These are phyloP conservation scores for Drosophila birchii DNA, from an alignment of 2,888 invertebrate genomes.

Conservation along the genomic window DNA sequence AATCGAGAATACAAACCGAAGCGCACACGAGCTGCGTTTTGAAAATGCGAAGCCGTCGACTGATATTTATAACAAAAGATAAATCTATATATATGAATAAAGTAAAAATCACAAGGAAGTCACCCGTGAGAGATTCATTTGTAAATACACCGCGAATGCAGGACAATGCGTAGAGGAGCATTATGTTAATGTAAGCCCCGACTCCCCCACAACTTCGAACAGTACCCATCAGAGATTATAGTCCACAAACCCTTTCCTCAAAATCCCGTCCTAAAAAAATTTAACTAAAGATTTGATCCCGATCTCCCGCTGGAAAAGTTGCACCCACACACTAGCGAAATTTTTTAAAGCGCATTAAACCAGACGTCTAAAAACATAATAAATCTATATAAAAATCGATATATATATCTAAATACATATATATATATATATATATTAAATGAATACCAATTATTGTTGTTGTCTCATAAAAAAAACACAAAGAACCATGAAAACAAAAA, in stretches of 20 bases:
- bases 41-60: conserved; percentile 78
- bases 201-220: conserved; percentile 2
- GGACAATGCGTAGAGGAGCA: conserved; percentile 22
- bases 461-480: conserved; percentile 69
- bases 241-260: not conserved
- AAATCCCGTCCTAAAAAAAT: conserved; percentile 6
- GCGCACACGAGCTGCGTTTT: conserved; percentile 54
- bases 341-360: conserved; percentile 65
- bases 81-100: conserved; percentile 56
- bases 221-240: conserved; percentile 19
- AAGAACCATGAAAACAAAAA: conserved; percentile 32
- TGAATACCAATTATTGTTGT: conserved; percentile 78
- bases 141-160: conserved; percentile 47
- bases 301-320: conserved; percentile 41
- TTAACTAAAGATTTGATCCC: not conserved
- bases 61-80: conserved; percentile 81
- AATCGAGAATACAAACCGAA: conserved; percentile 56
- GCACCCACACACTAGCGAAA: conserved; percentile 74
- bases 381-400: conserved; percentile 61
- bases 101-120: conserved; percentile 26
- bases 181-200: conserved; percentile 57
- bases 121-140: conserved; percentile 53
- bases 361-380: conserved; percentile 43
- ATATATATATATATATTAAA: conserved; percentile 79
- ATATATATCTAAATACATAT: conserved; percentile 60